These are phyloP conservation scores for Petrophora chlorosata DNA, from an alignment of 2,888 invertebrate genomes.

Conservation along the genomic window DNA sequence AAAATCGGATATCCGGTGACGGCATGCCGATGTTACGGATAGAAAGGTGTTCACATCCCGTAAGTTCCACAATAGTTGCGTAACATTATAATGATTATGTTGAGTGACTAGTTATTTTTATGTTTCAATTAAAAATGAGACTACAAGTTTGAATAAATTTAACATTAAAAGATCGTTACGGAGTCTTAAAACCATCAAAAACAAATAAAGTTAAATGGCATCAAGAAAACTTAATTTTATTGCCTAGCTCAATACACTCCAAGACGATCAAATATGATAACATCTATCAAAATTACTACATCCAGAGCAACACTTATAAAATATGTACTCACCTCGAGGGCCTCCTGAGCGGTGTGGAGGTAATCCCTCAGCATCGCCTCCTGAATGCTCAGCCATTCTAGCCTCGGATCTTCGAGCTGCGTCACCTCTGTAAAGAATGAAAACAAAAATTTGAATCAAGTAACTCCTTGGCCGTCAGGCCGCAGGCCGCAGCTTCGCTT, in stretches of 20 bases:
- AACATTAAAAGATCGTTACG: not conserved
- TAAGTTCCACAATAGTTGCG: not conserved
- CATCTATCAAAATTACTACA: too few relatives aligned
- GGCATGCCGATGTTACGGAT: constrained; percentile 14
- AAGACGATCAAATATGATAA: not conserved
- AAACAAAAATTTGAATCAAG: constrained; percentile 5
- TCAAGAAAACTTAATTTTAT: too few relatives aligned
- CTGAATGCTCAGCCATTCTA: constrained; percentile 98
- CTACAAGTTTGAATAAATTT: not conserved
- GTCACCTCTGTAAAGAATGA: constrained; percentile 89
- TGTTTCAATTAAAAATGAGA: not conserved
- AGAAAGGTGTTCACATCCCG: constrained; percentile 27
- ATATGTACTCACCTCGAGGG: constrained; percentile 89
- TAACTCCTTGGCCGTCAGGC: too few relatives aligned
- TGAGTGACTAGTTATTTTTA: not conserved
- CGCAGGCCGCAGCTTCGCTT: too few relatives aligned
- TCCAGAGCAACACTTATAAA: not conserved
- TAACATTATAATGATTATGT: not conserved
- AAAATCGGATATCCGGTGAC: constrained; percentile 34
- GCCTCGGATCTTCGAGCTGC: constrained; percentile 97
- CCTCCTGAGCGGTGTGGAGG: constrained; percentile 97
- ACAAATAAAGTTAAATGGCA: too few relatives aligned
- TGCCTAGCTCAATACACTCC: too few relatives aligned
- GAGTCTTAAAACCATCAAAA: too few relatives aligned
- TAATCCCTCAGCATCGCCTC: constrained; percentile 98